Evolutionary conservation across 2,797 vertebrate species (phyloP), one percentile per base, ranked within the genome.

Genomic region (Anguilla obscura): DNA sequence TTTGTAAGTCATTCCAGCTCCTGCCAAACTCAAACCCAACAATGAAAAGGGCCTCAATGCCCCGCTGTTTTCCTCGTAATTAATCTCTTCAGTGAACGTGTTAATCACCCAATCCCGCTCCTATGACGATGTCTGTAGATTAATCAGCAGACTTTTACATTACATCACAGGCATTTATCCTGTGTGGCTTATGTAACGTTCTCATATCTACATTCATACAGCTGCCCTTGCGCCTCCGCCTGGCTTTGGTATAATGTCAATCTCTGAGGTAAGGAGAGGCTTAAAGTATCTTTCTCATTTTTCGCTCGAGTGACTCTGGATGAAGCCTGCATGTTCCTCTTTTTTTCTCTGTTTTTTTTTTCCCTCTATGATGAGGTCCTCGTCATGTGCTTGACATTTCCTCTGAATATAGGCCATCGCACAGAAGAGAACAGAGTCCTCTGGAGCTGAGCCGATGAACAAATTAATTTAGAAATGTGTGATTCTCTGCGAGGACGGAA

Each of bases 381-480:
- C 18, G 2, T 69, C 27, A 1, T 69, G 63, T 69, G 63, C 63
- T 69, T 69, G 63, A 69, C 21, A 69, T 24, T 69, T 9, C 63
- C 21, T 27, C 21, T 69, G 63, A 21, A 69, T 69, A 69, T 69
- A 16, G 3, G 63, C 21, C 63, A n/a, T 3, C 21, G 24, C 54
- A 82, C 21, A 24, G 36, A 40, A 40, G 36, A 40, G 36, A 40
- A 40, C 3, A 40, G 36, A 40, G 36, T 52, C 27, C 63, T 54
- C 27, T 27, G 9, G 45, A 24, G 18, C 52, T 52, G 52, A 87
- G 60, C 36, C 36, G 36, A 40, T 40, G 60, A 9, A 87, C 56
- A 79, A 79, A 80, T 58, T 76, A 52, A 79, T 54, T 36, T n/a
- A 66, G 80, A 84, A 69, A 74, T 79, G 74, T 87, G 82, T 74